Percentiles rank a stretch among this genome's conserved stretches.
Evolutionary conservation across 1,140 invertebrate genomes (phyloP).

Genomic region (Halesus radiatus): DNA sequence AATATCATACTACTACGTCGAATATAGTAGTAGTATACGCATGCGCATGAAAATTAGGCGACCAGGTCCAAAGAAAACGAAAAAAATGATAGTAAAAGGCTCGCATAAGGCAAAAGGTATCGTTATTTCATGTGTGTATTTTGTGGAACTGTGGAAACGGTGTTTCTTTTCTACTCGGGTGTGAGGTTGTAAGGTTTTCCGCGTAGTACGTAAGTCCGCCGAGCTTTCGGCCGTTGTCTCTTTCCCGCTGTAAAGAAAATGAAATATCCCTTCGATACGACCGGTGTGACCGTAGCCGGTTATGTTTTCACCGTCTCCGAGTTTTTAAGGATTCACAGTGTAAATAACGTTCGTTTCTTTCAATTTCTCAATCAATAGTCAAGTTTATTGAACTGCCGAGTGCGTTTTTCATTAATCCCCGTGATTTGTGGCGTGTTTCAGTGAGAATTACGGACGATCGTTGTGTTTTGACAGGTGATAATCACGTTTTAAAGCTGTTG

Average conservation of each 20-base stretch:
- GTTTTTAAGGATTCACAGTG: conserved; percentile 26
- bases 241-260: conserved; percentile 30
- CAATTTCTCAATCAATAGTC: conserved; percentile 9
- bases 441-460: not conserved
- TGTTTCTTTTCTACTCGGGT: not conserved
- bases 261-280: not conserved
- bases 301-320: not conserved
- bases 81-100: not conserved
- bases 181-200: not conserved
- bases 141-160: not conserved
- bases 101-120: not conserved
- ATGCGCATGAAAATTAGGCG: conserved; percentile 18
- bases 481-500: not conserved
- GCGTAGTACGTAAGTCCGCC: not conserved
- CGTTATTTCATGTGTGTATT: not conserved
- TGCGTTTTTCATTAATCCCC: not conserved
- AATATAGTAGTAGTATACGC: not conserved
- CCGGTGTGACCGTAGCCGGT: conserved; percentile 1
- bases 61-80: not conserved
- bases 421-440: not conserved
- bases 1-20: not conserved
- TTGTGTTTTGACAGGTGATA: conserved; percentile 35
- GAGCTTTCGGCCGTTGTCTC: not conserved
- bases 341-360: conserved; percentile 16
- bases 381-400: not conserved